Conservation (phyloP, 2,113 vertebrate genomes). For the Cynopterus brachyotis region DNA sequence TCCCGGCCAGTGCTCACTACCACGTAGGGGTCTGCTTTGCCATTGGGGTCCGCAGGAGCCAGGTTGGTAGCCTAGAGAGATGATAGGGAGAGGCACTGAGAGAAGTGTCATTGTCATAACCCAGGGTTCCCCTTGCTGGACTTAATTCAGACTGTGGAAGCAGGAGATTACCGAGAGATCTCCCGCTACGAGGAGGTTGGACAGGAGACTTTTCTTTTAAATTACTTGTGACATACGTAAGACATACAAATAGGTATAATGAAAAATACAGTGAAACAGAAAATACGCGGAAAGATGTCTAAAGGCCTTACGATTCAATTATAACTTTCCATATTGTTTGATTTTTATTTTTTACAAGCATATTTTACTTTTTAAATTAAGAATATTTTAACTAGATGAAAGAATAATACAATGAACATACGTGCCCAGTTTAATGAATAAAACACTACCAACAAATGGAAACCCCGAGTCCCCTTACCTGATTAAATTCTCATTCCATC, state of each 20-base stretch:
- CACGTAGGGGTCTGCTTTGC: conserved; percentile 95
- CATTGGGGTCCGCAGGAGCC: conserved; percentile 92
- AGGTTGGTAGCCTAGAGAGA: conserved; percentile 90
- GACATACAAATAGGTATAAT: background rate
- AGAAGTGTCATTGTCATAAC: background rate
- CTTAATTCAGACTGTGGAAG: background rate
- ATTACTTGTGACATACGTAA: background rate
- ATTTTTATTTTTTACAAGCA: background rate
- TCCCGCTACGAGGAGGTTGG: background rate
- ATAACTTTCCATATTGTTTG: background rate
- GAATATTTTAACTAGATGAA: conserved; percentile 20
- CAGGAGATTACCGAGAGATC: background rate
- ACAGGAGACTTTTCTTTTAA: background rate
- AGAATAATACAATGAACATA: background rate
- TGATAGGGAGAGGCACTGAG: background rate
- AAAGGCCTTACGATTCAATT: background rate
- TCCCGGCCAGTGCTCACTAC: conserved; percentile 88
- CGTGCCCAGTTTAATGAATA: background rate
- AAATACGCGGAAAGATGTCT: background rate
- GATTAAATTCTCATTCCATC: background rate
- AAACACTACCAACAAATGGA: background rate
- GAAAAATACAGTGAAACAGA: background rate
- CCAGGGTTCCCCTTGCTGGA: background rate
- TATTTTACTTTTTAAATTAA: background rate
- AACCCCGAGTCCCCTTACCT: background rate